Base-by-base conservation (phyloP, 1,140 invertebrate species). In the Mylabris phalerata region DNA sequence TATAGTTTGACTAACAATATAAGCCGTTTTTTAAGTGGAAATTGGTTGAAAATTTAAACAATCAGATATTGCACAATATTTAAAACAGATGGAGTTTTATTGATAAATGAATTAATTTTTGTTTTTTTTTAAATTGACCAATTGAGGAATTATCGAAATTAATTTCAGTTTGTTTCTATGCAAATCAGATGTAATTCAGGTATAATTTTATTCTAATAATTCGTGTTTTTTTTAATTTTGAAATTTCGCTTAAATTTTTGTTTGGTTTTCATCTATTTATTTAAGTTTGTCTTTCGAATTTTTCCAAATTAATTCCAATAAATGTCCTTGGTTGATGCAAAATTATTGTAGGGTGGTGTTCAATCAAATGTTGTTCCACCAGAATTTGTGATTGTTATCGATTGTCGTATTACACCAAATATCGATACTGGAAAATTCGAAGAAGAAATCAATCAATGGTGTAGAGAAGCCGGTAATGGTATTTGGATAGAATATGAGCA, bases 301-400 rank as follows among this genome's bases (percentile, higher is more conserved):
- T 4, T 9, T 9, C 46, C n/a, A 24, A 24, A 26, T 48, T 48
- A 40, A 27, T 13, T 19, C 25, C 3, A 3, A 19, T 19, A 0
- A 19, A 2, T 1, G 19, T 19, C 19, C 19, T 11, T 5, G 32
- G 7, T 32, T 32, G 9, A 44, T n/a, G 39, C 9, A 42, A 43
- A 43, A 52, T 19, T 19, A 43, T 62, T 75, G 51, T 48, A 88
- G 82, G 94, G 94, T 50, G 95, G 94, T 10, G 83, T 95, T 2
- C 93, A 96, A 74, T 78, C 81, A 24, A 98, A 98, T 76, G 92
- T 98, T 3, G 81, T 98, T 48, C 95, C 95, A 1, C 84, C 87
- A 43, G 81, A 88, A 66, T 71, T 97, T 13, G 79, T 74, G 0
- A 87, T 84, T 1, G 79, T 79, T n/a, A 94, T 96, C 72, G 93